Evolutionary conservation across 1,140 invertebrate species (phyloP).

Genomic region (Leptinotarsa undecemlineata): DNA sequence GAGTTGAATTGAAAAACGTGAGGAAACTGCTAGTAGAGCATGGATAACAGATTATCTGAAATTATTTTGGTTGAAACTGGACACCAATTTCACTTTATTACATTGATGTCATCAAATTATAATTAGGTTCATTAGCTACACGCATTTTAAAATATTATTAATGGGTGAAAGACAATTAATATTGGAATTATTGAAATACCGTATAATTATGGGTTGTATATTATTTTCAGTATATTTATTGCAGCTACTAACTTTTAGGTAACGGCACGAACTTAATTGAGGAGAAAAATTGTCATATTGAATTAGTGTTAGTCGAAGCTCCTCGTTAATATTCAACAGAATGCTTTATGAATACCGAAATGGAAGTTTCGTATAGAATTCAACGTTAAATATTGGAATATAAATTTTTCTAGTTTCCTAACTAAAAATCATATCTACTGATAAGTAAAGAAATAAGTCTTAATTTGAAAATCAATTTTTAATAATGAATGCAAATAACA

Average conservation of each 20-base stretch:
- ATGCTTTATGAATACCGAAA: not conserved
- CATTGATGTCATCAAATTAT: not conserved
- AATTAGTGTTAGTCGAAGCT: not conserved
- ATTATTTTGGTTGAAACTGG: too few species aligned
- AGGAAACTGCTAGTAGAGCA: too few species aligned
- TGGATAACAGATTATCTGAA: too few species aligned
- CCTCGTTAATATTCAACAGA: not conserved
- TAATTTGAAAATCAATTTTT: too few species aligned
- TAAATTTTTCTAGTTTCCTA: too few species aligned
- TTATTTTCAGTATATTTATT: not conserved
- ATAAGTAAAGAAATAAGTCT: too few species aligned
- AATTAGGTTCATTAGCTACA: not conserved
- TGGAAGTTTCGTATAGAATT: not conserved
- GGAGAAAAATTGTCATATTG: not conserved
- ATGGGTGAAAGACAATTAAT: not conserved
- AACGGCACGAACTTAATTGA: not conserved
- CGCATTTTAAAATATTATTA: not conserved
- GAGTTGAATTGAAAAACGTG: too few species aligned
- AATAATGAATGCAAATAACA: too few species aligned
- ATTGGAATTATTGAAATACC: not conserved
- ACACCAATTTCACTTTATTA: too few species aligned
- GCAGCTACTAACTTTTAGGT: not conserved
- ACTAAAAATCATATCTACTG: too few species aligned
- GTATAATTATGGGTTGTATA: not conserved
- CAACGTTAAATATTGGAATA: too few species aligned